Evolutionary conservation across 1,140 invertebrate species (phyloP).

Genomic region (Parasteatoda tepidariorum): DNA sequence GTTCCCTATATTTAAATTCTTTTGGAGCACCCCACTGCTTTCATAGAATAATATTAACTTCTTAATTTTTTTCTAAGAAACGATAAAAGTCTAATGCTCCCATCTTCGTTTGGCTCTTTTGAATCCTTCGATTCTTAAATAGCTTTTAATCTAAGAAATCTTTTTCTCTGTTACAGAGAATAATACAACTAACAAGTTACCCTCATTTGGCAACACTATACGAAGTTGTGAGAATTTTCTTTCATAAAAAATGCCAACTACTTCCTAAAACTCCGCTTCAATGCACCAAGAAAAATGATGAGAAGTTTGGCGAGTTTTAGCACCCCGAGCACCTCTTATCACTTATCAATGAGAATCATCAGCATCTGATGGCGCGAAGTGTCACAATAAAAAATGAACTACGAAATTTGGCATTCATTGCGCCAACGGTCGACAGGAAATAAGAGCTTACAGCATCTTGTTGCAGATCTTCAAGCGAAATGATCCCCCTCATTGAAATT

Average conservation of each 20-base stretch:
- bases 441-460: background rate
- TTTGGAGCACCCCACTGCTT: no score
- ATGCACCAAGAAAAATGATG: background rate
- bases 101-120: no score
- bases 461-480: background rate
- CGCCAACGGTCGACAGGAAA: slow-evolving; percentile 5
- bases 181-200: background rate
- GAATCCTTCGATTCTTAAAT: background rate
- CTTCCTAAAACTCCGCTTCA: background rate
- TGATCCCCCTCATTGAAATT: background rate
- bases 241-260: background rate
- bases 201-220: background rate
- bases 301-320: background rate
- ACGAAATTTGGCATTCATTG: background rate
- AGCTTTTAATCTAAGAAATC: background rate
- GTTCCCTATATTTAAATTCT: no score
- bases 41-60: no score
- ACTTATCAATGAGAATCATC: background rate
- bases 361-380: background rate
- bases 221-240: background rate
- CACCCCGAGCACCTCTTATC: background rate
- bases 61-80: no score
- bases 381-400: slow-evolving; percentile 29
- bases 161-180: background rate
- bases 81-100: no score